Evolutionary conservation across 2,888 invertebrate species (phyloP).

Genomic region (Pyrgus malvae): DNA sequence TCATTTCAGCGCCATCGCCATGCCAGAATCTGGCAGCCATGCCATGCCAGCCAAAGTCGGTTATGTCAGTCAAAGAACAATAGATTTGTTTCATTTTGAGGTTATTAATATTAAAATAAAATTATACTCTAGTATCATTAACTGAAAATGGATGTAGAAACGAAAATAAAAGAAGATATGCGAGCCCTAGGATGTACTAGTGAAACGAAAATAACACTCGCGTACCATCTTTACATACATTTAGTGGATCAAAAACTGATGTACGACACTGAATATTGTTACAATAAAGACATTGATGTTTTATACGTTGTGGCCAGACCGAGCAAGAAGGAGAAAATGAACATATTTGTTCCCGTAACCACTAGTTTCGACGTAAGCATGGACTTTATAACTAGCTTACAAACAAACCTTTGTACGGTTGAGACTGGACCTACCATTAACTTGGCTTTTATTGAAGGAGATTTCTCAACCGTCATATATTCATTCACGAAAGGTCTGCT

Average conservation of each 20-base stretch:
- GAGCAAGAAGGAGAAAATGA: constrained; percentile 59
- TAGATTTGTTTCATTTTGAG: too few relatives aligned
- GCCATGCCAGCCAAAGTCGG: too few relatives aligned
- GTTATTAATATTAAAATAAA: background rate
- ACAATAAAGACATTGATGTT: constrained; percentile 67
- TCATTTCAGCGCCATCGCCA: too few relatives aligned
- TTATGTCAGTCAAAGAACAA: too few relatives aligned
- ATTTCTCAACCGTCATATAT: constrained; percentile 70
- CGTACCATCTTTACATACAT: constrained; percentile 67
- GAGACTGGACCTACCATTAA: constrained; percentile 68
- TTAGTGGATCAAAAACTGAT: constrained; percentile 72
- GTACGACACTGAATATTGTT: constrained; percentile 75
- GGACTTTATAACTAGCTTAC: constrained; percentile 59
- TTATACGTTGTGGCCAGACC: constrained; percentile 70
- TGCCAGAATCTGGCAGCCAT: too few relatives aligned
- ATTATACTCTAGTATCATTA: background rate
- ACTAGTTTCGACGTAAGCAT: constrained; percentile 57
- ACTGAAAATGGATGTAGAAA: constrained; percentile 62
- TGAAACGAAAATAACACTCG: constrained; percentile 61
- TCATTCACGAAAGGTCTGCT: constrained; percentile 63
- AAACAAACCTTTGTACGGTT: constrained; percentile 70
- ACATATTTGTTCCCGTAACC: constrained; percentile 70
- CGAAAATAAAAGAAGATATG: constrained; percentile 71
- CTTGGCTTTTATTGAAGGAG: constrained; percentile 69
- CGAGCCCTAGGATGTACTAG: constrained; percentile 66